phyloP scores from a whole-genome alignment of 2,888 invertebrate species.

The Polyommatus icarus region DNA sequence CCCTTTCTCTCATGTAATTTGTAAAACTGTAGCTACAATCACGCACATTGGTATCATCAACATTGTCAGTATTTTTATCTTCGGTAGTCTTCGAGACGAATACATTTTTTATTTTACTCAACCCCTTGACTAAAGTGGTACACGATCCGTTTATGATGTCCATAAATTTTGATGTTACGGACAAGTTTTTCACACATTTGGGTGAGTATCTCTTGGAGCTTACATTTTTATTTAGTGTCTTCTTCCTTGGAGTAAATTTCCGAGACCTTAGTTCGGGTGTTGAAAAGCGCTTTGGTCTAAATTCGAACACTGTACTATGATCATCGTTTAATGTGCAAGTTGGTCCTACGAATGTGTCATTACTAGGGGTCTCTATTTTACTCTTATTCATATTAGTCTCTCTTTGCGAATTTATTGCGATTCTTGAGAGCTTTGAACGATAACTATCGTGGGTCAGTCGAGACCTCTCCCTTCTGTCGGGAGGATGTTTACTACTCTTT shows the following conservation, averaged over 20 bases:
- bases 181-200: conserved; percentile 38
- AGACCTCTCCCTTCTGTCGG: not conserved
- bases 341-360: not conserved
- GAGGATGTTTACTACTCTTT: not conserved
- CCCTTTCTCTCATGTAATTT: conserved; percentile 61
- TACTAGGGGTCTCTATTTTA: conserved; percentile 15
- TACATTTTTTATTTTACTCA: conserved; percentile 52
- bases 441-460: not conserved
- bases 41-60: conserved; percentile 15
- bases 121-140: conserved; percentile 59
- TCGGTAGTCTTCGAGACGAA: conserved; percentile 49
- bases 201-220: conserved; percentile 12
- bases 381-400: not conserved
- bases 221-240: conserved; percentile 31
- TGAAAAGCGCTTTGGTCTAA: conserved; percentile 55
- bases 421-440: not conserved
- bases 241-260: conserved; percentile 38
- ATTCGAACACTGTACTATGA: conserved; percentile 42
- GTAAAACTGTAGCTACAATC: conserved; percentile 59
- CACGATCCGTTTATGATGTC: conserved; percentile 65
- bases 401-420: not conserved
- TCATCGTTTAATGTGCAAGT: conserved; percentile 28
- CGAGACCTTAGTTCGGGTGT: conserved; percentile 52
- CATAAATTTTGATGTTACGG: conserved; percentile 56
- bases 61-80: conserved; percentile 28